A percentile compares a stretch with the other conserved stretches of the same genome.
phyloP scores from a whole-genome alignment of 30 jellyfish, hydroid and myxozoan species.

The Chrysaora quinquecirrha region DNA sequence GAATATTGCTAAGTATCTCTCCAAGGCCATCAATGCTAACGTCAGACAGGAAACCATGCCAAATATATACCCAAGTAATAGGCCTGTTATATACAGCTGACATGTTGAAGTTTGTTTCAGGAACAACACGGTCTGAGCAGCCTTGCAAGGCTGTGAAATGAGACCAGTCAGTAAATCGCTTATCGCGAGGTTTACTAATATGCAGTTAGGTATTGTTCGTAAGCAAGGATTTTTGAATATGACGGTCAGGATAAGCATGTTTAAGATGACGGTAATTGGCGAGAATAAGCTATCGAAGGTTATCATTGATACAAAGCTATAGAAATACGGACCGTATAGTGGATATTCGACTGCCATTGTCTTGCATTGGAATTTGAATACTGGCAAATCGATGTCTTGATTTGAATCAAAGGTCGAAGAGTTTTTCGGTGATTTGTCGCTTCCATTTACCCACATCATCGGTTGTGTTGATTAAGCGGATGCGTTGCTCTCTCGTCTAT shows the following conservation, averaged over 20 bases:
- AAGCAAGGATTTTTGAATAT: not conserved
- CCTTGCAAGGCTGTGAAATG: conserved; percentile 5
- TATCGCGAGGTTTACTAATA: not conserved
- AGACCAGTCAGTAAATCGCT: not conserved
- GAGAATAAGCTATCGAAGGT: not conserved
- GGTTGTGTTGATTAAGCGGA: too few relatives aligned
- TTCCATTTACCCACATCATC: too few relatives aligned
- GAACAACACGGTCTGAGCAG: not conserved
- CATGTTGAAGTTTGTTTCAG: not conserved
- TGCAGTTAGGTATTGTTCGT: conserved; percentile 7
- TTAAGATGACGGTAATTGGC: not conserved
- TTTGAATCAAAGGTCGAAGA: too few relatives aligned
- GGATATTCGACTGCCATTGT: not conserved
- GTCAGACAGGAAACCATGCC: conserved; percentile 9
- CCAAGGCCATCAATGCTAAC: conserved; percentile 1
- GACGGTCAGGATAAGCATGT: not conserved
- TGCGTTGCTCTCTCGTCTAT: too few relatives aligned
- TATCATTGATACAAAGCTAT: conserved; percentile 1
- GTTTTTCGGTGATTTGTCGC: too few relatives aligned
- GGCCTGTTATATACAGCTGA: not conserved
- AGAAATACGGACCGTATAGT: not conserved
- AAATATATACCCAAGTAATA: not conserved
- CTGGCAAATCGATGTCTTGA: too few relatives aligned
- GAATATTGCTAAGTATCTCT: conserved; percentile 8
- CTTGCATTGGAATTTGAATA: not conserved